These are phyloP conservation scores for Clarias platycephalus DNA, from an alignment of 2,797 vertebrate genomes.

Conservation along the genomic window DNA sequence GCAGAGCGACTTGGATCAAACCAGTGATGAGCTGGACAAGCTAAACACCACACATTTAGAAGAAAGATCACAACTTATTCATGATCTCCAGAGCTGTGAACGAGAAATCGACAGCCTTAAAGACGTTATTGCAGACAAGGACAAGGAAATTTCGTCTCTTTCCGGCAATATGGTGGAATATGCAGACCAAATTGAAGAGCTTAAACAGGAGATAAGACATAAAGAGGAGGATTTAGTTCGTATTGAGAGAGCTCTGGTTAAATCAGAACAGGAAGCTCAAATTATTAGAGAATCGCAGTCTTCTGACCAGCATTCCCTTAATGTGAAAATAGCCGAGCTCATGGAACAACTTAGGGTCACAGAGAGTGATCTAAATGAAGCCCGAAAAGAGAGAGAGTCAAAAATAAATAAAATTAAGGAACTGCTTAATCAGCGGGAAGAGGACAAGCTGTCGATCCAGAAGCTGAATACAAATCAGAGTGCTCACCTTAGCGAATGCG, in stretches of 20 bases:
- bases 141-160: slow-evolving; percentile 78
- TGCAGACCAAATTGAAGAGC: slow-evolving; percentile 75
- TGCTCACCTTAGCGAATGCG: slow-evolving; percentile 75
- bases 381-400: slow-evolving; percentile 67
- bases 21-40: slow-evolving; percentile 87
- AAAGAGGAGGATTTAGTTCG: slow-evolving; percentile 81
- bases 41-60: slow-evolving; percentile 83
- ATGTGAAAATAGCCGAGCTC: slow-evolving; percentile 73
- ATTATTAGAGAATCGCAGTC: slow-evolving; percentile 78
- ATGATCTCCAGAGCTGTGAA: slow-evolving; percentile 87
- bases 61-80: slow-evolving; percentile 86
- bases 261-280: slow-evolving; percentile 72
- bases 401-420: slow-evolving; percentile 73
- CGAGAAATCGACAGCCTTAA: slow-evolving; percentile 84
- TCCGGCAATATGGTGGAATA: slow-evolving; percentile 77
- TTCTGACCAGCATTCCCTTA: slow-evolving; percentile 76
- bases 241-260: slow-evolving; percentile 74
- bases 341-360: slow-evolving; percentile 69
- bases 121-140: slow-evolving; percentile 80
- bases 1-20: slow-evolving; percentile 84
- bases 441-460: slow-evolving; percentile 74
- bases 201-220: slow-evolving; percentile 77
- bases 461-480: slow-evolving; percentile 64
- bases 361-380: slow-evolving; percentile 69
- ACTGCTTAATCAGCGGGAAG: slow-evolving; percentile 71